A percentile compares a stretch with the other conserved stretches of the same genome.
Conservation (phyloP, 2,888 invertebrate species). For the Stenotaenia linearis region DNA sequence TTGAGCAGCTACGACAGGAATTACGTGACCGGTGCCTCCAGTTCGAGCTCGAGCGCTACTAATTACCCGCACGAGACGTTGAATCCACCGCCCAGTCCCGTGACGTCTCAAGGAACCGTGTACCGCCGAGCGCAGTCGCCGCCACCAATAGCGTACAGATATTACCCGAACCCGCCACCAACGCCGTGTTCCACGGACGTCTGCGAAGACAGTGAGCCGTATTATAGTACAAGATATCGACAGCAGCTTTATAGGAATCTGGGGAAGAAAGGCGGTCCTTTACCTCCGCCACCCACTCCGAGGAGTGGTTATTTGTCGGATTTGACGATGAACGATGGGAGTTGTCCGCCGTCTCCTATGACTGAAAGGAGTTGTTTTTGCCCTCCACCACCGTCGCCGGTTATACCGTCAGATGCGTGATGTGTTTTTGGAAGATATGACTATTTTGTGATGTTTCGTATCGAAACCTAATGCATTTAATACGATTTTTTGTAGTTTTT, state of each 20-base stretch:
- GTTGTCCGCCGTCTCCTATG: constrained; percentile 58
- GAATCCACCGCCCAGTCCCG: constrained; percentile 87
- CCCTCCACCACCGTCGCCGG: constrained; percentile 80
- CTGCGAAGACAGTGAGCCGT: constrained; percentile 60
- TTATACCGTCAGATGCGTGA: constrained; percentile 39
- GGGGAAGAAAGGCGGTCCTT: constrained; percentile 62
- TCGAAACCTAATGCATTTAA: neutral
- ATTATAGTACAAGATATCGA: constrained; percentile 33
- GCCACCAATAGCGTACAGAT: constrained; percentile 57
- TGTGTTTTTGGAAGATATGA: neutral
- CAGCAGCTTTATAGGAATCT: constrained; percentile 46
- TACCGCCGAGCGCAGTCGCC: constrained; percentile 45
- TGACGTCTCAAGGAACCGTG: constrained; percentile 51
- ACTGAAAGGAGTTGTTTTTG: constrained; percentile 64
- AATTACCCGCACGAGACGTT: constrained; percentile 76
- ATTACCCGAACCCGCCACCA: constrained; percentile 77
- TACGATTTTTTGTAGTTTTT: neutral
- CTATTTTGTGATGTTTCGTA: neutral
- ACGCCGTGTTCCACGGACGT: constrained; percentile 93
- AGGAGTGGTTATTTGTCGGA: constrained; percentile 69
- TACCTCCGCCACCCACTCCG: constrained; percentile 71
- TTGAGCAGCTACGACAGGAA: constrained; percentile 53
- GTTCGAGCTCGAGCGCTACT: constrained; percentile 60
- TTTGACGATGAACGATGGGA: constrained; percentile 40
- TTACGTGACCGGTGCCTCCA: constrained; percentile 64